Base-by-base conservation (phyloP, 1,140 invertebrate species). In the Magallana angulata region DNA sequence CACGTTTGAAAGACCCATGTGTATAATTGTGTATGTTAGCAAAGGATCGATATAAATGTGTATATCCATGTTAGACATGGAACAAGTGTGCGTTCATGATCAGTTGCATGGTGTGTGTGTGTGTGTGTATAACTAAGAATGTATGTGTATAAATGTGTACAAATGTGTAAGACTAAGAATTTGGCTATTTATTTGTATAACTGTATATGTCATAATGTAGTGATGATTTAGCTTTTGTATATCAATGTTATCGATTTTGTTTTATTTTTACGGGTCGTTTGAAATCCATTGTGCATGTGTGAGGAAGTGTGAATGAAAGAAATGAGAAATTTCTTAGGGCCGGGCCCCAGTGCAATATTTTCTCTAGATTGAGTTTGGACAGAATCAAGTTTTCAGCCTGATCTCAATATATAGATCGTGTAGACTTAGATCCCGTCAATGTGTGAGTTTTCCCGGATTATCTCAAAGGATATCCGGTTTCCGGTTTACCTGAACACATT, bases 401-500 rank as follows among this genome's bases (percentile, higher is more conserved):
- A 76, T 76, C 68, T 76, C 68, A 76, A 64, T 8, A 30, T 48
- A 76, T 76, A 76, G 68, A 76, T 76, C 68, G 68, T 76, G 68
- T 76, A 76, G 68, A 30, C 68, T 76, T 76, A 76, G 68, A 76
- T 76, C 68, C 68, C 68, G 68, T 76, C 68, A 48, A 76, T 12
- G 68, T 76, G 68, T 76, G 68, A 76, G 68, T 76, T 76, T 76
- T 36, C 68, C 68, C 68, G 68, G 68, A 76, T 76, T n/a, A 30
- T 30, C 68, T 24, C 11, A 30, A 76, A 9, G 68, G 24, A 76
- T 30, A 76, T 76, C 68, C 68, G 68, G 68, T 76, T 76, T 76
- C 68, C 68, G 68, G 68, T 76, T 76, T 76, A 76, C 68, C 68
- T 76, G 68, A 76, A 76, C 68, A 76, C 68, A 48, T 48, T 76